Evolutionary conservation across 1,140 invertebrate genomes (phyloP), one percentile per base, ranked within the genome.

Genomic region (Bombus turneri): DNA sequence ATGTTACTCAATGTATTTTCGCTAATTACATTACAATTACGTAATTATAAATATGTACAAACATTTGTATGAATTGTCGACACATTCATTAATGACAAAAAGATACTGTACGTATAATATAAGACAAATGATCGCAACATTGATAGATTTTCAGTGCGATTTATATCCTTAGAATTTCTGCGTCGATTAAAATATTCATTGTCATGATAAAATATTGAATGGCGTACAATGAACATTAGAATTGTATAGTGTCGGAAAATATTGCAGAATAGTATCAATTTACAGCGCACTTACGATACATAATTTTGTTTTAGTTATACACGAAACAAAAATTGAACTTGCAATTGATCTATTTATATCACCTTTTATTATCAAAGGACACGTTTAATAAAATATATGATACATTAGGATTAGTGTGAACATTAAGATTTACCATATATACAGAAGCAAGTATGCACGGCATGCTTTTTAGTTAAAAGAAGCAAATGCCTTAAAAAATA

Each of bases 401-500:
- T 64, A 57, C 34, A 41, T 31, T 22, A 76, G 31, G 37, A 39
- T 59, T 69, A 74, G 10, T 10, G 31, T 64, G 25, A 41, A 82
- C 68, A 77, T 73, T 68, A 85, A 77, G 64, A 72, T 59, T 3
- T 39, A 28, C 28, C 3, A 43, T 31, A 34, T 34, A 6, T 41
- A 68, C 43, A 41, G 8, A 76, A 39, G 43, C 72, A n/a, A 66
- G 9, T 64, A 73, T 22, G 47, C 47, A 64, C 43, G 22, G 22
- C 78, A 85, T 88, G 72, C 87, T 39, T 57, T 25, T 68, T 68
- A n/a, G 22, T 59, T 13, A 13, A 71, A 78, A 75, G 22, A 81
- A 78, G 31, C 53, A n/a, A 64, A 85, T 47, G 41, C 53, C 53
- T 59, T 64, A n/a, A 85, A 83, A 22, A 25, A n/a, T 83, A 83